phyloP scores from a whole-genome alignment of 2,888 invertebrate species.

The Leptopilina myrica region DNA sequence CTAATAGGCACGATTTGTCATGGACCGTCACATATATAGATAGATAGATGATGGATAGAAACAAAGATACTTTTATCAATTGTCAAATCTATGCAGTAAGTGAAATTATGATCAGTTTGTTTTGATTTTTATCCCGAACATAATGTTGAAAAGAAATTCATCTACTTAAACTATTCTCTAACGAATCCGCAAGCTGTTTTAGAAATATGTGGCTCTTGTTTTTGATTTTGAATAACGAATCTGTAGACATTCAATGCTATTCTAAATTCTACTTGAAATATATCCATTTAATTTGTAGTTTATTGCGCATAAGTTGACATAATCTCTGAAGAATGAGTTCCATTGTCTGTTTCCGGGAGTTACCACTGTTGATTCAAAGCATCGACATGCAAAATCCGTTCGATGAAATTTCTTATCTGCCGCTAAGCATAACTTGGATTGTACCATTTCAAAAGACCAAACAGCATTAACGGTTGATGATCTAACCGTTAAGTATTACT shows the following conservation, averaged over 20 bases:
- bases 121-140: too few relatives aligned
- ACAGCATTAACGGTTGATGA: constrained; percentile 32
- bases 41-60: too few relatives aligned
- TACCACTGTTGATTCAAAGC: constrained; percentile 25
- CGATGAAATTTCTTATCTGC: constrained; percentile 30
- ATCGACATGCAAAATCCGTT: constrained; percentile 37
- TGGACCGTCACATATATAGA: too few relatives aligned
- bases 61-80: background rate
- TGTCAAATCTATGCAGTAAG: background rate
- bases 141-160: too few relatives aligned
- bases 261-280: constrained; percentile 16
- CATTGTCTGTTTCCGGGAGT: constrained; percentile 29
- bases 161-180: background rate
- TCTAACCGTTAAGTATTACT: constrained; percentile 36
- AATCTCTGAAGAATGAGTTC: constrained; percentile 25
- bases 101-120: too few relatives aligned
- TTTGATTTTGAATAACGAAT: constrained; percentile 17
- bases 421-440: constrained; percentile 29
- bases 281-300: constrained; percentile 17
- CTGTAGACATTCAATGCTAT: constrained; percentile 34
- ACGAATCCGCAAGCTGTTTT: background rate
- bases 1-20: too few relatives aligned
- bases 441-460: constrained; percentile 33
- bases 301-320: constrained; percentile 34
- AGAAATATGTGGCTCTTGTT: background rate